Evolutionary conservation across 1,140 invertebrate genomes (phyloP), one percentile per base, ranked within the genome.

Genomic region (Drosophila quadrilineata): DNA sequence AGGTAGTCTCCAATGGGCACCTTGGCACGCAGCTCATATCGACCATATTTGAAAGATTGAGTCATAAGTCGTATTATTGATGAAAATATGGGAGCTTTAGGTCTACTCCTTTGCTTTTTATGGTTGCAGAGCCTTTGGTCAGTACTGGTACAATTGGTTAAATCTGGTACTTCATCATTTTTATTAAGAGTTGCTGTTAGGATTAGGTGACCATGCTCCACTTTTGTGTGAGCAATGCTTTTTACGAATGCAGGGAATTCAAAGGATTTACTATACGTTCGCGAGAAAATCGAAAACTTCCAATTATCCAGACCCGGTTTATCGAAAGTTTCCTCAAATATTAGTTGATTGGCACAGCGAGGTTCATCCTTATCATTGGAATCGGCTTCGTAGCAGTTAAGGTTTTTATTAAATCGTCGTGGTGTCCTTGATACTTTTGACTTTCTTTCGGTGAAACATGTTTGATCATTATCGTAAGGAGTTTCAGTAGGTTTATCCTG

Each of bases 311-410:
- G 14, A 10, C 53, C 41, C 2, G 6, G 22, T 2, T 46, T 8
- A 2, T 16, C n/a, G 6, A 73, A 73, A n/a, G 54, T 50, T 1
- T 73, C 70, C 10, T 59, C 57, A 29, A 72, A 72, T 21, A 72
- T 26, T 2, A 72, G 6, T 0, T 33, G 6, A 6, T 3, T 43
- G n/a, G 2, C n/a, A 29, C n/a, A n/a, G n/a, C n/a, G n/a, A n/a
- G n/a, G n/a, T n/a, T n/a, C n/a, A n/a, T n/a, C n/a, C n/a, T n/a
- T n/a, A n/a, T n/a, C n/a, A n/a, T n/a, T n/a, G n/a, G n/a, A n/a
- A n/a, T n/a, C n/a, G n/a, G n/a, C n/a, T n/a, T n/a, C n/a, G n/a
- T n/a, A n/a, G n/a, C n/a, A n/a, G n/a, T n/a, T n/a, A n/a, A n/a
- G n/a, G n/a, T n/a, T n/a, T n/a, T n/a, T n/a, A n/a, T n/a, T n/a